phyloP scores from a whole-genome alignment of 1,140 invertebrate genomes.

The Eufriesea mexicana region DNA sequence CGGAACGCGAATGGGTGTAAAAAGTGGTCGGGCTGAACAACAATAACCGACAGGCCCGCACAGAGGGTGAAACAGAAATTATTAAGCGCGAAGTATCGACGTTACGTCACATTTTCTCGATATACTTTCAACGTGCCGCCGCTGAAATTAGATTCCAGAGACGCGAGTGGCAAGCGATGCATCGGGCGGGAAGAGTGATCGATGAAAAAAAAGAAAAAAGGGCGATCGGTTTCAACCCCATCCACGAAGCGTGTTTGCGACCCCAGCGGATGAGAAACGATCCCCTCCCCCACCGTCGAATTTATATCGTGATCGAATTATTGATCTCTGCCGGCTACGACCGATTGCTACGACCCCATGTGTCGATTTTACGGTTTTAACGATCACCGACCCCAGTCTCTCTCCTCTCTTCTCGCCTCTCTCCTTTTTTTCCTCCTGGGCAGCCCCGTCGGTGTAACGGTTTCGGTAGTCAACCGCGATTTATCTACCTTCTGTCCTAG shows the following conservation, averaged over 20 bases:
- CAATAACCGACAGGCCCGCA: background rate
- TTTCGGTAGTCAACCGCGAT: constrained; percentile 55
- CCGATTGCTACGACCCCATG: constrained; percentile 69
- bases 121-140: constrained; percentile 69
- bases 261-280: constrained; percentile 79
- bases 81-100: constrained; percentile 63
- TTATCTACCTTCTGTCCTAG: constrained; percentile 59
- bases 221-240: constrained; percentile 79
- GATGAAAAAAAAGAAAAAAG: constrained; percentile 74
- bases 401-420: background rate
- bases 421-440: background rate
- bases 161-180: constrained; percentile 69
- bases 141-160: constrained; percentile 68
- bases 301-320: constrained; percentile 80
- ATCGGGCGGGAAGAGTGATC: constrained; percentile 69
- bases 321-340: constrained; percentile 70
- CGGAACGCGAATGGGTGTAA: too few relatives aligned
- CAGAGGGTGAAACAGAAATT: constrained; percentile 46
- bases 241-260: constrained; percentile 73
- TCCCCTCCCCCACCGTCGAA: constrained; percentile 72
- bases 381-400: constrained; percentile 56
- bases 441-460: constrained; percentile 10
- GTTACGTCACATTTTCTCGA: constrained; percentile 67
- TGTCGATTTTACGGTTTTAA: constrained; percentile 74
- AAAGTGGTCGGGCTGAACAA: background rate